Evolutionary conservation across 2,113 vertebrate species (phyloP).

Genomic region (Nesogale talazaci): DNA sequence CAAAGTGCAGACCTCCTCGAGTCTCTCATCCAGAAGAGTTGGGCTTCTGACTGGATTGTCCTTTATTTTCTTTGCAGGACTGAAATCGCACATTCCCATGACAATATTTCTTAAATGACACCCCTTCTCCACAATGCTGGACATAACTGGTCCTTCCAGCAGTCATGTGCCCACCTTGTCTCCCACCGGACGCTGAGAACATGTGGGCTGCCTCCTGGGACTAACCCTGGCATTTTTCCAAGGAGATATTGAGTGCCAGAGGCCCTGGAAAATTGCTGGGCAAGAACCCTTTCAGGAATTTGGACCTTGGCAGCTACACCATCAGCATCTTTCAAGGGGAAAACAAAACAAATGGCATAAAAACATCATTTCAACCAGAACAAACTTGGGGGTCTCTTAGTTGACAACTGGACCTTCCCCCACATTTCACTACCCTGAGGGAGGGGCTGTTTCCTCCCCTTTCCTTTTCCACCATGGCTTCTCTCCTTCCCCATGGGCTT

Average conservation of each 20-base stretch:
- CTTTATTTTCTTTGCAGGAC: neutral
- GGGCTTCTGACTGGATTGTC: neutral
- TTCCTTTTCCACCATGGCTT: neutral
- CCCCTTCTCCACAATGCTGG: neutral
- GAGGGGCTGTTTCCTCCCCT: neutral
- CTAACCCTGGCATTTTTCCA: neutral
- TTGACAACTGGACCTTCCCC: neutral
- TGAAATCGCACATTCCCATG: neutral
- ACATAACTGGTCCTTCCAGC: neutral
- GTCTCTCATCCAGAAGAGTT: neutral
- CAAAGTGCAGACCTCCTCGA: neutral
- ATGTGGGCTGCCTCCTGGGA: neutral
- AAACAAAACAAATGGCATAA: neutral
- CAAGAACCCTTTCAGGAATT: constrained; percentile 35
- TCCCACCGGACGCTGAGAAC: neutral
- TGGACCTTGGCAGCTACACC: constrained; percentile 13
- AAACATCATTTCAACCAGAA: constrained; percentile 16
- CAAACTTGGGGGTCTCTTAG: constrained; percentile 37
- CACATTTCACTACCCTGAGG: neutral
- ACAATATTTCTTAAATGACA: neutral
- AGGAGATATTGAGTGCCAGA: neutral
- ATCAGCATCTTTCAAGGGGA: constrained; percentile 25
- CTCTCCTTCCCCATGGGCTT: neutral
- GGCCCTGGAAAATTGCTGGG: neutral
- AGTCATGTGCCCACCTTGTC: neutral